phyloP scores from a whole-genome alignment of 2,113 vertebrate species.

The Siniperca knerii region DNA sequence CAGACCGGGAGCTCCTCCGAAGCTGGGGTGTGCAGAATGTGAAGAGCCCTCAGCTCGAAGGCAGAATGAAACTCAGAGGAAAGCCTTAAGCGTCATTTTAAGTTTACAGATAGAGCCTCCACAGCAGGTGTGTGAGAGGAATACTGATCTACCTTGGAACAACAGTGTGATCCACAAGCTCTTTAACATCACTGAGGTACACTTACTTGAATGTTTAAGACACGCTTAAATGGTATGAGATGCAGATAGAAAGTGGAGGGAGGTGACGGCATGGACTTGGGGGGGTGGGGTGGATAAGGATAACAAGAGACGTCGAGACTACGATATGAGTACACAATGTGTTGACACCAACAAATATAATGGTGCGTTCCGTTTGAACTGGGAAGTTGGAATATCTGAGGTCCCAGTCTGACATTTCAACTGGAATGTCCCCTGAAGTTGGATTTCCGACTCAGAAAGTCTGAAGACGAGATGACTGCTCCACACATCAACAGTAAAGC shows the following conservation, averaged over 20 bases:
- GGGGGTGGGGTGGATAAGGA: not conserved
- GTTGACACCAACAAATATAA: not conserved
- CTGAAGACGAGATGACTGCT: no score
- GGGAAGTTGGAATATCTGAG: no score
- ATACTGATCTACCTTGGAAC: constrained; percentile 64
- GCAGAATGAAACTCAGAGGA: constrained; percentile 69
- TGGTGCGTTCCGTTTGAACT: no score
- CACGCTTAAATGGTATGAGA: constrained; percentile 18
- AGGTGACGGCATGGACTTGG: not conserved
- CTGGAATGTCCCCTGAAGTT: no score
- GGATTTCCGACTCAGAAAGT: no score
- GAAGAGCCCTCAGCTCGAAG: constrained; percentile 66
- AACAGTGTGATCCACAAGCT: constrained; percentile 50
- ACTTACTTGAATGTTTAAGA: constrained; percentile 31
- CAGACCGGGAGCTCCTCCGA: constrained; percentile 51
- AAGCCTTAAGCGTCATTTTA: constrained; percentile 78
- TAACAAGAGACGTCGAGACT: not conserved
- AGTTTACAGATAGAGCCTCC: constrained; percentile 66
- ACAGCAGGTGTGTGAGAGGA: constrained; percentile 65
- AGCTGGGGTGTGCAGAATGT: constrained; percentile 54
- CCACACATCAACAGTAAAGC: no score
- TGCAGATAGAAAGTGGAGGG: constrained; percentile 3
- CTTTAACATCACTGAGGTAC: constrained; percentile 45
- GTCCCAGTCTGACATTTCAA: no score
- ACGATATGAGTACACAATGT: not conserved